phyloP scores from a whole-genome alignment of 2,888 invertebrate genomes.

The Escarpia spicata region DNA sequence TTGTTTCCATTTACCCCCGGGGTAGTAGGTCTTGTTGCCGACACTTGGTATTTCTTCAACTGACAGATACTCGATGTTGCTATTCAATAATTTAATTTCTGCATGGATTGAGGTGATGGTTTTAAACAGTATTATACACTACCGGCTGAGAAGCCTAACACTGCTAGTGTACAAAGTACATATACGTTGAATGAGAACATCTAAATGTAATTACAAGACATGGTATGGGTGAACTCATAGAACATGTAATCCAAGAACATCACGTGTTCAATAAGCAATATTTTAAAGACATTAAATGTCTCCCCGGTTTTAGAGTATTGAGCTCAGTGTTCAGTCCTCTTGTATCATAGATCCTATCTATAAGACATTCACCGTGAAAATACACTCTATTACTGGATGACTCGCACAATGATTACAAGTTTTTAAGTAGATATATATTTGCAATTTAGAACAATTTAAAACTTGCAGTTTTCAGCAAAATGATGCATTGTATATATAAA shows the following conservation, averaged over 20 bases:
- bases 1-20: conserved; percentile 14
- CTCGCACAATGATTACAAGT: background rate
- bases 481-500: background rate
- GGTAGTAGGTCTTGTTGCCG: background rate
- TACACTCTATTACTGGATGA: background rate
- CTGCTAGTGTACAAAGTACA: too few species aligned
- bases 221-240: too few species aligned
- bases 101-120: too few species aligned
- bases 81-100: background rate
- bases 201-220: too few species aligned
- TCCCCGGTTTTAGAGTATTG: background rate
- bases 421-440: too few species aligned
- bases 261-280: too few species aligned
- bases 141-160: too few species aligned
- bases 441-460: too few species aligned
- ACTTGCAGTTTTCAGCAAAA: background rate
- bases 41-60: background rate
- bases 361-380: background rate
- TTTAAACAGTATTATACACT: too few species aligned
- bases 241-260: too few species aligned
- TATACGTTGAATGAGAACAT: too few species aligned
- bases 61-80: background rate
- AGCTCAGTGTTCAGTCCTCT: background rate
- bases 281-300: too few species aligned
- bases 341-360: background rate